Evolutionary conservation across 2,113 vertebrate genomes (phyloP), one percentile per base, ranked within the genome.

Genomic region (Galemys pyrenaicus): DNA sequence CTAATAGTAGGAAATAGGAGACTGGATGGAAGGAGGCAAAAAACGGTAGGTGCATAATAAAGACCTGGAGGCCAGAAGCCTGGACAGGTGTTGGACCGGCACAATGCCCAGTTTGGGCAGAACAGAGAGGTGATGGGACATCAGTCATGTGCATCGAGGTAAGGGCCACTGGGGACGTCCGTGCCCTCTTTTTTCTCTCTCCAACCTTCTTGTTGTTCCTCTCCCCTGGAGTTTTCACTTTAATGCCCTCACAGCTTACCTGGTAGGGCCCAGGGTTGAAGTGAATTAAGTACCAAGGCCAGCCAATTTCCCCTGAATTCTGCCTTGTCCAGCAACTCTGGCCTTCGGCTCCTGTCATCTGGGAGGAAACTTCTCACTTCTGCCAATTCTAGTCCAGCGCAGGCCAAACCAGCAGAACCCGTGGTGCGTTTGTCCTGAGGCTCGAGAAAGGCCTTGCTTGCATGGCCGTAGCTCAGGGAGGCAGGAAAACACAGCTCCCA

Each of bases 291-390:
- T 32, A 58, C 4, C 15, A 39, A 44, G 28, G 9, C 35, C 24
- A 19, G 62, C 49, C 58, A 51, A 0, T n/a, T 82, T 89, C 9
- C 79, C 83, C 58, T 85, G 49, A 91, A 5, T 44, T 83, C 3
- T 16, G 0, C 44, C 65, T 35, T 32, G 65, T 91, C 84, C 0
- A 12, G 15, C 30, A 65, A 28, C 94, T 65, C 32, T 6, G 78
- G 73, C 35, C 71, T 41, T 58, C 32, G 67, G 68, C 58, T 89
- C 93, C 58, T 2, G 0, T 32, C 58, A 41, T 3, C 49, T 90
- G 28, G 32, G 62, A 96, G 64, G 77, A 89, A 88, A 94, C 51
- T 8, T 95, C 44, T 77, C 30, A 84, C 20, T 85, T 30, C 15
- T 96, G 62, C 86, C 92, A 51, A 79, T 70, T 80, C 89, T 32